A percentile compares a stretch with the other conserved stretches of the same genome.
phyloP scores from a whole-genome alignment of 2,113 vertebrate species.

The Mionectes macconnelli region DNA sequence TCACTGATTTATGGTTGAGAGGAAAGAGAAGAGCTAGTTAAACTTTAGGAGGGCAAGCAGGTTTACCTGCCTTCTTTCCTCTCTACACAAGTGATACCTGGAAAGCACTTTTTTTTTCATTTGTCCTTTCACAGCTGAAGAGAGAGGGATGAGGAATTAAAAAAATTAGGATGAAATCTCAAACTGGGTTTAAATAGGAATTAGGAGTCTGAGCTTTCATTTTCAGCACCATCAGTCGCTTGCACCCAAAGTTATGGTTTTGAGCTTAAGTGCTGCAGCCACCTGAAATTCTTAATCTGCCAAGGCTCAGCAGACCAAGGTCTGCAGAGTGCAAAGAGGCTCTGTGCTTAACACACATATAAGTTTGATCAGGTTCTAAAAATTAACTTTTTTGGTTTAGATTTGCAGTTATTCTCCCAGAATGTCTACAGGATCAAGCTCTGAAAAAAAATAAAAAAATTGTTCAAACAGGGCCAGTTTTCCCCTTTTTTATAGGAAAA shows the following conservation, averaged over 20 bases:
- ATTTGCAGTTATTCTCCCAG: neutral
- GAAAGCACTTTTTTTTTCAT: neutral
- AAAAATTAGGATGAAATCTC: neutral
- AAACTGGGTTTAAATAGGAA: neutral
- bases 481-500: neutral
- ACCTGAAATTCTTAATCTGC: neutral
- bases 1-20: neutral
- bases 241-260: neutral
- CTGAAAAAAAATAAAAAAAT: neutral
- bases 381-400: neutral
- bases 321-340: neutral
- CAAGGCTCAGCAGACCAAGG: neutral
- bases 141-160: neutral
- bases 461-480: neutral
- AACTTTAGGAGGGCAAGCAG: neutral
- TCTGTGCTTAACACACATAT: neutral
- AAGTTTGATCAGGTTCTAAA: neutral
- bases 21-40: neutral
- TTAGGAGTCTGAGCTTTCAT: neutral
- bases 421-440: neutral
- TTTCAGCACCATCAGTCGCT: neutral
- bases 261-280: neutral
- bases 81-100: neutral
- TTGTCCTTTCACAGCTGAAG: neutral
- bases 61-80: neutral